Percentiles rank a stretch among this genome's conserved stretches.
phyloP scores from a whole-genome alignment of 2,888 invertebrate genomes.

The Choreutis nemorana region DNA sequence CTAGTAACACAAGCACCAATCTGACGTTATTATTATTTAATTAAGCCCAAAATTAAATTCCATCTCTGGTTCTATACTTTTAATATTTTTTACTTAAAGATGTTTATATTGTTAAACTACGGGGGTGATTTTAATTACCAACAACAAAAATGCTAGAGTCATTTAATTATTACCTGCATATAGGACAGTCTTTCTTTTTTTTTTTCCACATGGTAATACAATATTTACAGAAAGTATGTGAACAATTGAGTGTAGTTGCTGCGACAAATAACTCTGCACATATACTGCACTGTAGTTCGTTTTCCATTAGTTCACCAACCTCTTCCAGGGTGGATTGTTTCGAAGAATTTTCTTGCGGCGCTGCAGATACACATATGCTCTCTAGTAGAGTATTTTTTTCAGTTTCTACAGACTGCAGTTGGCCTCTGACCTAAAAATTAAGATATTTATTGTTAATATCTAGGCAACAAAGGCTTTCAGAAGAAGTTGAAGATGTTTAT shows the following conservation, averaged over 20 bases:
- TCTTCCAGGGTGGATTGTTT: conserved; percentile 28
- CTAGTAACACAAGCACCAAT: too few relatives aligned
- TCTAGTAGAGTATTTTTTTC: conserved; percentile 38
- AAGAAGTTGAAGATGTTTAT: neutral
- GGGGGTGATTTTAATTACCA: too few relatives aligned
- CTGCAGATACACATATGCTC: conserved; percentile 16
- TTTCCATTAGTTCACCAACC: conserved; percentile 69
- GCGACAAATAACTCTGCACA: conserved; percentile 78
- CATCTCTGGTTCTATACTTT: too few relatives aligned
- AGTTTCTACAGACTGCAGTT: conserved; percentile 30
- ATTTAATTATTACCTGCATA: conserved; percentile 72
- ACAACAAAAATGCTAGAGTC: too few relatives aligned
- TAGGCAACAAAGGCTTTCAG: neutral
- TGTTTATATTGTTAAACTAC: too few relatives aligned
- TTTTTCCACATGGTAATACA: conserved; percentile 77
- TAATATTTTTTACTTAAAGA: too few relatives aligned
- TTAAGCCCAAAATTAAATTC: too few relatives aligned
- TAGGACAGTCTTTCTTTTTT: conserved; percentile 75
- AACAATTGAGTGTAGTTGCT: conserved; percentile 75
- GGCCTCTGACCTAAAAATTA: conserved; percentile 28
- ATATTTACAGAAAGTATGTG: conserved; percentile 77
- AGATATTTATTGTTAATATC: neutral
- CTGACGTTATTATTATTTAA: too few relatives aligned
- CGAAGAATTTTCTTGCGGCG: conserved; percentile 19
- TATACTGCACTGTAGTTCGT: conserved; percentile 77